Evolutionary conservation across 1,140 invertebrate genomes (phyloP).

Genomic region (Halictus rubicundus): DNA sequence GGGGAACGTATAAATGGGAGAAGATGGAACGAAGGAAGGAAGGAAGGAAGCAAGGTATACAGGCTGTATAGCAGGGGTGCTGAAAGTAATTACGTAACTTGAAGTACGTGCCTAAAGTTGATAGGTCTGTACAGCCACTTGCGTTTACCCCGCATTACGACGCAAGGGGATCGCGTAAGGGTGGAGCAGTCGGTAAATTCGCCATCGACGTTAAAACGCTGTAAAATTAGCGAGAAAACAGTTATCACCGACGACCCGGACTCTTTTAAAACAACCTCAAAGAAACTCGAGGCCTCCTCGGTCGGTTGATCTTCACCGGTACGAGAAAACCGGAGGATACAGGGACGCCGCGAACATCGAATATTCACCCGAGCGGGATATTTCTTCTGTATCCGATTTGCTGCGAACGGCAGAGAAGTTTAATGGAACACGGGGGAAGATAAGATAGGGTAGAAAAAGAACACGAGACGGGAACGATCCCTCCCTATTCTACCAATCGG

Average conservation of each 20-base stretch:
- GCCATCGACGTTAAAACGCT: conserved; percentile 45
- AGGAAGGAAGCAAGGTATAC: conserved; percentile 56
- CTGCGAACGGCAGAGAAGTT: background rate
- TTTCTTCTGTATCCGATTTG: conserved; percentile 10
- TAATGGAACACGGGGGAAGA: too few species aligned
- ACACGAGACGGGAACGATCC: too few species aligned
- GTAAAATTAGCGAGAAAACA: conserved; percentile 39
- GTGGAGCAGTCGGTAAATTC: conserved; percentile 39
- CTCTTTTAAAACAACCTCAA: background rate
- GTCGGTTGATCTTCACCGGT: background rate
- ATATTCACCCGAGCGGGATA: background rate
- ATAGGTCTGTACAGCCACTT: conserved; percentile 56
- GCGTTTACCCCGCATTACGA: conserved; percentile 40
- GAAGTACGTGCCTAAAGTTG: conserved; percentile 62
- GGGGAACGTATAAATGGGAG: conserved; percentile 5
- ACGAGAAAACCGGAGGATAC: background rate
- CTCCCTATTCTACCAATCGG: conserved; percentile 62
- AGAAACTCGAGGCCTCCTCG: background rate
- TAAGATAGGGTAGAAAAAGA: too few species aligned
- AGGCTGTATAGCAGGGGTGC: conserved; percentile 56
- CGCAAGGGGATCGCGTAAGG: conserved; percentile 26
- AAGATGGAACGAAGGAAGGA: conserved; percentile 44
- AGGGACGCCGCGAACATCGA: background rate
- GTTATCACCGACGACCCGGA: conserved; percentile 4
- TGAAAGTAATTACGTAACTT: conserved; percentile 69